Evolutionary conservation across 2,113 vertebrate species (phyloP).

Genomic region (Mastomys natalensis): DNA sequence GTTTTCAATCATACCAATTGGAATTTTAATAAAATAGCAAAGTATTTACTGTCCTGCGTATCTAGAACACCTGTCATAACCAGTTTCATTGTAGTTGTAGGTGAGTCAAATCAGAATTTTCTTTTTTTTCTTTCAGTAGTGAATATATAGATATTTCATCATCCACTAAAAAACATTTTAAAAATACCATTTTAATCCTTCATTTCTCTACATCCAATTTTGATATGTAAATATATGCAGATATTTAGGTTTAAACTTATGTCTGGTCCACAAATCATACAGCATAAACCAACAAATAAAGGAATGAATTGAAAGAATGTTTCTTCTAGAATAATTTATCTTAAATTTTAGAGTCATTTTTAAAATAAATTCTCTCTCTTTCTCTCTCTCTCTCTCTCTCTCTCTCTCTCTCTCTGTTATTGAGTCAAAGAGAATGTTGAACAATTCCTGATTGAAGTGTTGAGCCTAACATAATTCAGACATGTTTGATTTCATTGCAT

Average conservation of each 20-base stretch:
- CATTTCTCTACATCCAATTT: neutral
- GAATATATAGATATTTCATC: neutral
- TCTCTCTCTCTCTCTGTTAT: neutral
- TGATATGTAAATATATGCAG: neutral
- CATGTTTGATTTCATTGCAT: neutral
- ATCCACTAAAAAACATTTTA: slow-evolving; percentile 40
- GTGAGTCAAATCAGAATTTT: neutral
- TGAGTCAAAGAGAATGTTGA: slow-evolving; percentile 6
- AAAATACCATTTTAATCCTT: neutral
- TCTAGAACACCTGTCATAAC: neutral
- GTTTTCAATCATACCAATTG: neutral
- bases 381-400: neutral
- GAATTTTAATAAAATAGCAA: slow-evolving; percentile 19
- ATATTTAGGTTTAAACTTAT: slow-evolving; percentile 51
- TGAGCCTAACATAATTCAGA: neutral
- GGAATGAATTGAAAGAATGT: neutral
- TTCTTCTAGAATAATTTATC: slow-evolving; percentile 34
- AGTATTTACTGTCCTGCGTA: neutral
- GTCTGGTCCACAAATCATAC: neutral
- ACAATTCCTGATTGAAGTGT: neutral
- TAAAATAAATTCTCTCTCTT: neutral
- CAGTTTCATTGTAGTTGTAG: slow-evolving; percentile 16
- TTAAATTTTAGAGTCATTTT: slow-evolving; percentile 43
- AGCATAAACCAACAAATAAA: slow-evolving; percentile 9
- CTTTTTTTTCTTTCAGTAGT: neutral